Evolutionary conservation across 2,888 invertebrate species (phyloP), one percentile per base, ranked within the genome.

Genomic region (Coenonympha glycerion): DNA sequence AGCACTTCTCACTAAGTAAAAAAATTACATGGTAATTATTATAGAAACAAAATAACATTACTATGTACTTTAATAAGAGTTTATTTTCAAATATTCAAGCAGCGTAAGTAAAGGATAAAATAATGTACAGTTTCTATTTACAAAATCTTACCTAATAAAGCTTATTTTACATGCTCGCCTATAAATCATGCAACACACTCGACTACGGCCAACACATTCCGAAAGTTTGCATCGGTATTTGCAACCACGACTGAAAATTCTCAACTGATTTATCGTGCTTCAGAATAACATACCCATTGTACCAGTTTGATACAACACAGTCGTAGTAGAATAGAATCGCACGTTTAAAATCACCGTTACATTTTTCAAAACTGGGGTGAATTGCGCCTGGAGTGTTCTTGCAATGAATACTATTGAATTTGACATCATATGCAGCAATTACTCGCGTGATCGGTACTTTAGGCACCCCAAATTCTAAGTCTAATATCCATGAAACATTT

Each of bases 161-260:
- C 46, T 19, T 30, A 52, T 39, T 54, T 47, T 33, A 9, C 45
- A 49, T 53, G 50, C 48, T 40, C 33, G 46, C 8, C 16, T 21
- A 28, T 26, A 51, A 40, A 34, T 45, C 52, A 57, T 52, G 50
- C 56, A 30, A 37, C 50, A 58, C 54, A 24, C n/a, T n/a, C n/a
- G n/a, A n/a, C 68, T 62, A 80, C 1, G 71, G 61, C 84, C 84
- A 84, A 56, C 78, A 77, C 76, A 84, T 74, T 4, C 83, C 84
- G 24, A 76, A 65, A 2, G 55, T 49, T 45, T 76, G 73, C 77
- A 78, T 76, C 13, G 80, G 75, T 16, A 61, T 11, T 2, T 61
- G 53, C 47, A 84, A 50, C 82, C 83, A 83, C 1, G 69, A 56
- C 46, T 82, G 79, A 31, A 81, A 84, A 55, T 78, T 76, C 3